A percentile compares a stretch with the other conserved stretches of the same genome.
Conservation (phyloP, 2,888 invertebrate genomes). For the Cephus sareptanus region DNA sequence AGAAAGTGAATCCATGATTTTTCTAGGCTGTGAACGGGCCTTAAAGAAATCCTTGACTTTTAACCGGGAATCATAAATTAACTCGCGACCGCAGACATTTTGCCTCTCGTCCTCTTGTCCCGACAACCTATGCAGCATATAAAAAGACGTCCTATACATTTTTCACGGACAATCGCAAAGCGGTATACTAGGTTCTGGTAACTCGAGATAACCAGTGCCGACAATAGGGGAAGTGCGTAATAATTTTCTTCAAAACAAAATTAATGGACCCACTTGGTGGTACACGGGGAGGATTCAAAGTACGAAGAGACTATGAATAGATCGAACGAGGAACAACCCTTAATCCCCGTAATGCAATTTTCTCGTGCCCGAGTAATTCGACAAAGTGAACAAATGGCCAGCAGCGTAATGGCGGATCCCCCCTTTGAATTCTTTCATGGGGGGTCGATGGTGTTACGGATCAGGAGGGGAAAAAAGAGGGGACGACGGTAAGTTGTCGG, state of each 20-base stretch:
- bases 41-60: slow-evolving; percentile 41
- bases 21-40: background rate
- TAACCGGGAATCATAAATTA: slow-evolving; percentile 43
- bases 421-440: slow-evolving; percentile 7
- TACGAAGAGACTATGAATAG: background rate
- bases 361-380: slow-evolving; percentile 24
- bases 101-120: slow-evolving; percentile 10
- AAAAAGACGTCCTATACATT: background rate
- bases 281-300: background rate
- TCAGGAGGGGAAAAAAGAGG: background rate
- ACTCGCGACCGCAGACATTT: slow-evolving; percentile 35
- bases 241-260: background rate
- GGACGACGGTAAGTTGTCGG: background rate
- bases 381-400: slow-evolving; percentile 23
- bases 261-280: background rate
- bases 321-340: background rate
- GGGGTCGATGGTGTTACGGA: slow-evolving; percentile 2
- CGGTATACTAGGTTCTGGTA: background rate
- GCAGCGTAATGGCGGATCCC: slow-evolving; percentile 5
- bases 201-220: too few relatives aligned
- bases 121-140: background rate
- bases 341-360: slow-evolving; percentile 25
- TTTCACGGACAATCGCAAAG: background rate
- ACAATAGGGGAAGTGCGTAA: background rate
- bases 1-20: background rate